phyloP scores from a whole-genome alignment of 2,797 vertebrate species.

The Orientallactaga sibirica region DNA sequence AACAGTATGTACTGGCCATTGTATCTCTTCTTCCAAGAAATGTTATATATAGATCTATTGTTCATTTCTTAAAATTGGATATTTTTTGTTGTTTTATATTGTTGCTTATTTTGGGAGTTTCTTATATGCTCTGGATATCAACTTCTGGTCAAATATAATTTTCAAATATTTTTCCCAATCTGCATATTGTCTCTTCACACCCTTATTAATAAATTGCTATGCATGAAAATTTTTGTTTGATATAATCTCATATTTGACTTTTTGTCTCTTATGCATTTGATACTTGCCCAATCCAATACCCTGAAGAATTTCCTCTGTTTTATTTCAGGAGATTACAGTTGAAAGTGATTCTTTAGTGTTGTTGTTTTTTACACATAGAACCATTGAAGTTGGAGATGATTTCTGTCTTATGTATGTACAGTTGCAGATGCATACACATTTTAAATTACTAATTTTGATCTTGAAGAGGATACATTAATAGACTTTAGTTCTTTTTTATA shows the following conservation, averaged over 20 bases:
- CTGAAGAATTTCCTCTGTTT: background rate
- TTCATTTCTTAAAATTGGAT: background rate
- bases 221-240: background rate
- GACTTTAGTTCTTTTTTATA: no score
- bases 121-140: background rate
- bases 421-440: no score
- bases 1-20: background rate
- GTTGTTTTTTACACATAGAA: no score
- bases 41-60: background rate
- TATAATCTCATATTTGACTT: background rate
- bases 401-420: no score
- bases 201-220: background rate
- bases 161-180: background rate
- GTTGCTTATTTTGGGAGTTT: background rate
- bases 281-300: background rate
- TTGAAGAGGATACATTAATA: no score
- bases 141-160: background rate
- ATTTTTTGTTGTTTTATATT: background rate
- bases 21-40: background rate
- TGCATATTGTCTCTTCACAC: background rate
- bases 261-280: background rate
- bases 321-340: background rate
- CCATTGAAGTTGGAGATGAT: no score
- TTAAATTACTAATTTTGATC: no score
- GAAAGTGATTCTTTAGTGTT: no score